Base-by-base conservation (phyloP, 2,113 vertebrate species). In the Dicaeum eximium region DNA sequence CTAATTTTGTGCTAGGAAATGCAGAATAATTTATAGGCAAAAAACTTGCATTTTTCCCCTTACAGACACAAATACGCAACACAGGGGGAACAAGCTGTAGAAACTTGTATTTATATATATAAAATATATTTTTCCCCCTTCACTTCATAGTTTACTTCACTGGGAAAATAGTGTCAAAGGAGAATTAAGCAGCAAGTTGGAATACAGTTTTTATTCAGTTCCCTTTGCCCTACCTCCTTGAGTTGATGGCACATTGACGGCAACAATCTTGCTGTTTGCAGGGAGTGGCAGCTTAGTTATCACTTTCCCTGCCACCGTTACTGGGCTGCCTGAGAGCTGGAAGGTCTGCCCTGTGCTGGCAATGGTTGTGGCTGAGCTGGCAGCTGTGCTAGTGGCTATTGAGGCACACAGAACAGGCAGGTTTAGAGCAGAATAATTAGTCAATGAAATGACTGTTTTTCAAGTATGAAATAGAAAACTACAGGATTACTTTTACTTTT, bases 241-340 rank as follows among this genome's bases (percentile, higher is more conserved):
- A 45, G 99, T 99, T 96, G 98, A 98, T 97, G 99, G 99, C 97
- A 99, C 98, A 95, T 99, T 99, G 97, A 99, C 98, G 88, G 99
- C 99, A 98, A 99, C 99, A 97, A 99, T 99, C 98, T 99, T 99
- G 99, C 99, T 99, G 98, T 99, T 99, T 98, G 99, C 99, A 83
- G 99, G 99, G 96, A 99, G 98, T 50, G 99, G 99, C 97, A 99
- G 98, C 98, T 99, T 99, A 95, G 99, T 99, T 98, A 99, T 98
- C 97, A 99, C 99, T 97, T 99, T 99, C 97, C 99, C 99, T 86
- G 98, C 98, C 98, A 99, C 98, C 70, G 99, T 98, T 93, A 99
- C 99, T 93, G 99, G 98, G 95, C 97, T 99, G 98, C 99, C 98
- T 88, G 99, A 98, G 97, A 99, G 99, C 98, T 99, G 99, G 98